Percentiles rank a stretch among this genome's conserved stretches.
Conservation (phyloP, 2,113 vertebrate species). For the Aspiorhynchus laticeps region DNA sequence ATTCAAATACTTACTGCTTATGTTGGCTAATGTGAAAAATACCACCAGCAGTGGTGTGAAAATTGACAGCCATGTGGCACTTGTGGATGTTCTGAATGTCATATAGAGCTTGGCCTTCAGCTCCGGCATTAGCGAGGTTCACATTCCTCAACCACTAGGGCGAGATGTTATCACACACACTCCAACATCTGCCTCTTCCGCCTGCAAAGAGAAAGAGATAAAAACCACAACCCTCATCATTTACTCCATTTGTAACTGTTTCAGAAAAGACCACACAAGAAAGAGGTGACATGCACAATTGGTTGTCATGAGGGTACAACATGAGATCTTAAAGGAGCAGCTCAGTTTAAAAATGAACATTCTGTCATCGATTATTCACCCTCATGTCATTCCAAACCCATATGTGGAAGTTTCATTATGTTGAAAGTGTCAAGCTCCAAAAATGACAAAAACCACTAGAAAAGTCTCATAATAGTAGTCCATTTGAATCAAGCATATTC, state of each 20-base stretch:
- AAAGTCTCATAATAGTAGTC: not conserved
- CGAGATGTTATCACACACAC: constrained; percentile 20
- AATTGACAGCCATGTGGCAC: constrained; percentile 63
- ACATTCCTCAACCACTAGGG: constrained; percentile 61
- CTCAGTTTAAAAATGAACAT: not conserved
- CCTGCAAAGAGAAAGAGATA: not conserved
- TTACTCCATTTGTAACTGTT: constrained; percentile 23
- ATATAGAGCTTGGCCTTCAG: constrained; percentile 62
- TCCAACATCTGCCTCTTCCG: constrained; percentile 10
- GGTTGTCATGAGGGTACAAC: constrained; percentile 35
- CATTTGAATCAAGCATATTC: not conserved
- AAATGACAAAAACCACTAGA: not conserved
- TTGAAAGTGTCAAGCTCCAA: not conserved
- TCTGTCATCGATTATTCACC: not conserved
- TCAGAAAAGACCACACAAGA: constrained; percentile 17
- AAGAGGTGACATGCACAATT: constrained; percentile 45
- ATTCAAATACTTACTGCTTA: constrained; percentile 36
- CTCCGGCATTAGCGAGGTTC: constrained; percentile 65
- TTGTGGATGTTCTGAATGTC: constrained; percentile 63
- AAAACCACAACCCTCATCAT: constrained; percentile 9
- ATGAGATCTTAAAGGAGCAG: not conserved
- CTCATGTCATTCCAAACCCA: not conserved
- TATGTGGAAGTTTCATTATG: not conserved
- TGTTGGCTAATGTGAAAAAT: constrained; percentile 67
- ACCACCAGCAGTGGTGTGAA: constrained; percentile 60